Percentiles rank a stretch among this genome's conserved stretches.
phyloP scores from a whole-genome alignment of 2,797 vertebrate species.

The Thamnophis elegans region DNA sequence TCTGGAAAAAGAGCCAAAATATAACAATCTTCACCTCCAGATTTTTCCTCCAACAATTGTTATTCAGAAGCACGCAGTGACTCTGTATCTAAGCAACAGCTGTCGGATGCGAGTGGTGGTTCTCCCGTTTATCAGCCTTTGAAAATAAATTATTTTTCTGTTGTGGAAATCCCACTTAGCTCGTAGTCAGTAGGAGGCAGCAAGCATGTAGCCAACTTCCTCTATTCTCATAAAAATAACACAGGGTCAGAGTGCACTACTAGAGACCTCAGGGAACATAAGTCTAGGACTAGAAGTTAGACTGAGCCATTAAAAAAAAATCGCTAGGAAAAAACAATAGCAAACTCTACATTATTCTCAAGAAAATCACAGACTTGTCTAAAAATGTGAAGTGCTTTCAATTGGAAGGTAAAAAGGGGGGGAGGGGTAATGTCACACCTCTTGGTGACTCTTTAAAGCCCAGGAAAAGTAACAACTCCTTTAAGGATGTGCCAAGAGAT shows the following conservation, averaged over 20 bases:
- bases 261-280: background rate
- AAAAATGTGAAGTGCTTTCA: background rate
- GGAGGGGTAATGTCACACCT: background rate
- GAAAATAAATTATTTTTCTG: background rate
- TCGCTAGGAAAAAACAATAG: background rate
- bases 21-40: background rate
- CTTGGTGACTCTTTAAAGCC: background rate
- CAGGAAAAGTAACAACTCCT: background rate
- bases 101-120: background rate
- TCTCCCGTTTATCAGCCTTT: background rate
- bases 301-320: background rate
- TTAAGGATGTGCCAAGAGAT: background rate
- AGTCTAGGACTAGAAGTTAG: background rate
- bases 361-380: background rate
- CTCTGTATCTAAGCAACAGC: background rate
- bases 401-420: background rate
- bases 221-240: background rate
- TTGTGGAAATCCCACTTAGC: background rate
- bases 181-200: background rate
- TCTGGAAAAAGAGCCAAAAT: background rate
- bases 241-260: background rate
- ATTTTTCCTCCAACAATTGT: background rate
- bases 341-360: background rate
- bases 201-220: background rate
- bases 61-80: background rate